A percentile compares a stretch with the other conserved stretches of the same genome.
These are phyloP conservation scores for Ricordea florida DNA, from an alignment of 92 coral and sea anemone species.

Conservation along the genomic window DNA sequence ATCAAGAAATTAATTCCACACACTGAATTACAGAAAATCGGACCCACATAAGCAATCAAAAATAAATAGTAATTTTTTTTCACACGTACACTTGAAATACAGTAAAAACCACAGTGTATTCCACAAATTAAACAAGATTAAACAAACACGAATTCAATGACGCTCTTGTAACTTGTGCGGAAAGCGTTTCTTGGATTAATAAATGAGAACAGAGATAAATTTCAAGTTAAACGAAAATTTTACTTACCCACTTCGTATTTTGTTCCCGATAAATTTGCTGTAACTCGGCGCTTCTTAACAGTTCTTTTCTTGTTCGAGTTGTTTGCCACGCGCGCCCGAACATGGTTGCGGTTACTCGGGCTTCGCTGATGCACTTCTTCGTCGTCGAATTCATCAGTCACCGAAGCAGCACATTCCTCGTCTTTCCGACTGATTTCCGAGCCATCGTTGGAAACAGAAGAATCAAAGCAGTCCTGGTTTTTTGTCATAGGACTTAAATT, in stretches of 20 bases:
- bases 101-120: no score
- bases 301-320: slow-evolving; percentile 39
- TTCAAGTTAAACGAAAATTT: neutral
- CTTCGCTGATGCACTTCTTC: neutral
- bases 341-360: neutral
- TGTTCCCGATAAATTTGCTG: slow-evolving; percentile 90
- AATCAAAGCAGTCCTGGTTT: neutral
- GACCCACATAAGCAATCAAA: no score
- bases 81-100: no score
- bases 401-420: neutral
- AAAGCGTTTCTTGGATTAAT: no score
- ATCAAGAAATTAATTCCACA: no score
- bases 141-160: no score
- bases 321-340: neutral
- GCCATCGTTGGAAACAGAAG: neutral
- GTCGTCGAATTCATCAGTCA: slow-evolving; percentile 3
- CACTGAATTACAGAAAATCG: no score
- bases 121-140: no score
- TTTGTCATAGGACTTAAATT: neutral
- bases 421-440: neutral
- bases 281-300: slow-evolving; percentile 64
- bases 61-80: no score
- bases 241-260: slow-evolving; percentile 92
- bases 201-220: neutral
- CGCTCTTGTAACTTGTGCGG: no score